Conservation (phyloP, 2,113 vertebrate species). For the Gorsachius goisagi region DNA sequence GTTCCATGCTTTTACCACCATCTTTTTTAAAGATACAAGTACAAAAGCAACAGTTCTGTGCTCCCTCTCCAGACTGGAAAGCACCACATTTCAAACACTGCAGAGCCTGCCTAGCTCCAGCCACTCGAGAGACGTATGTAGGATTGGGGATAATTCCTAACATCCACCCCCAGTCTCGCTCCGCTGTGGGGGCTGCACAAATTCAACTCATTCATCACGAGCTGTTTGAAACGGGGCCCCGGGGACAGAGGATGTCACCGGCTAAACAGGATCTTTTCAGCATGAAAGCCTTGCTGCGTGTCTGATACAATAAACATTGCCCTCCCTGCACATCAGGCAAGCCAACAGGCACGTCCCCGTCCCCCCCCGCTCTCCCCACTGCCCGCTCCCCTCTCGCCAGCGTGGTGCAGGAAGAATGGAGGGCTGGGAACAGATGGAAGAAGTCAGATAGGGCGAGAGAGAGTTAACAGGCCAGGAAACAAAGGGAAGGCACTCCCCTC, state of each 20-base stretch:
- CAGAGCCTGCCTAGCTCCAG: conserved; percentile 41
- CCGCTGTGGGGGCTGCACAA: conserved; percentile 24
- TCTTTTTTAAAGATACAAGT: conserved; percentile 17
- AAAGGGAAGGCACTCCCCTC: conserved; percentile 64
- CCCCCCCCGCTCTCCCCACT: rapidly evolving
- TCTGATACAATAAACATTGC: not conserved
- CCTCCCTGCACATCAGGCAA: not conserved
- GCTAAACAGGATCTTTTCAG: conserved; percentile 34
- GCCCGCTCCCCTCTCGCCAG: not conserved
- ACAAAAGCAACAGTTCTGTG: conserved; percentile 36
- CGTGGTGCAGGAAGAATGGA: not conserved
- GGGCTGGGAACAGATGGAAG: conserved; percentile 57
- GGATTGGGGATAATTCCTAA: conserved; percentile 55
- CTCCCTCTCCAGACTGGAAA: not conserved
- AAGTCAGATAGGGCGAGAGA: conserved; percentile 59
- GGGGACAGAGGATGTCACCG: conserved; percentile 27
- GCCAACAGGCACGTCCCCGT: not conserved
- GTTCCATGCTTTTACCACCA: conserved; percentile 3
- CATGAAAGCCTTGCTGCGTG: not conserved
- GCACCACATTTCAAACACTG: not conserved
- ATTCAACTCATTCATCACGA: conserved; percentile 59
- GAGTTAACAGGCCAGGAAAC: conserved; percentile 72
- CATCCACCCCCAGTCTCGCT: conserved; percentile 58
- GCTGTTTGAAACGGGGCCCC: not conserved
- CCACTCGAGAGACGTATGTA: conserved; percentile 32